Conservation (phyloP, 2,113 vertebrate species). For the Daubentonia madagascariensis region DNA sequence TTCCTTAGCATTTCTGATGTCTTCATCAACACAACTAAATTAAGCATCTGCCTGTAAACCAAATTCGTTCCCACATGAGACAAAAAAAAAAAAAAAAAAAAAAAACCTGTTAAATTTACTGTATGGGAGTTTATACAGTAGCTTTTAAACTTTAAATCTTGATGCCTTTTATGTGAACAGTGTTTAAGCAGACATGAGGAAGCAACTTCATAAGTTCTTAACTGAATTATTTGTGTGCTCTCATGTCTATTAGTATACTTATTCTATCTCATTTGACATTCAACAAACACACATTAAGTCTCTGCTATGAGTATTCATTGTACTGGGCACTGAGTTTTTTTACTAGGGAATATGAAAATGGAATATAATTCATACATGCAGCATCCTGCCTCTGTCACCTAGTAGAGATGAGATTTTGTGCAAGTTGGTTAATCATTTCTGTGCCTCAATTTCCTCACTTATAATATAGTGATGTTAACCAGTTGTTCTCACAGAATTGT, state of each 20-base stretch:
- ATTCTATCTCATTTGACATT: neutral
- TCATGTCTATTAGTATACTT: neutral
- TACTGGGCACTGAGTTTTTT: neutral
- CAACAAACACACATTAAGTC: neutral
- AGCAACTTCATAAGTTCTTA: neutral
- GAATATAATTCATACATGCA: neutral
- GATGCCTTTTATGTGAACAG: neutral
- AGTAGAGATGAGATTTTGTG: neutral
- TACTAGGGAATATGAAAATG: neutral
- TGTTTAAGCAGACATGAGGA: conserved; percentile 17
- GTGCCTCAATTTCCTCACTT: neutral
- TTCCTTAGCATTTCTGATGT: neutral
- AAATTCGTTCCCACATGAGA: neutral
- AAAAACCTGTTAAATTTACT: neutral
- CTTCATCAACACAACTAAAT: neutral
- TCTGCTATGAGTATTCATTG: neutral
- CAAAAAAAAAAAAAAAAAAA: neutral
- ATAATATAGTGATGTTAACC: neutral
- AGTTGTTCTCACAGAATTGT: neutral
- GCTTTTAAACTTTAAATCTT: conserved; percentile 15
- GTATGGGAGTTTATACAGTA: neutral
- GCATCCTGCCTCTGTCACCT: neutral
- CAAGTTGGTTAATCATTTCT: neutral
- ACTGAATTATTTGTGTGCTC: neutral
- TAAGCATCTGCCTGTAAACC: neutral